Conservation (phyloP, 2,113 vertebrate genomes). For the Polypterus senegalus region DNA sequence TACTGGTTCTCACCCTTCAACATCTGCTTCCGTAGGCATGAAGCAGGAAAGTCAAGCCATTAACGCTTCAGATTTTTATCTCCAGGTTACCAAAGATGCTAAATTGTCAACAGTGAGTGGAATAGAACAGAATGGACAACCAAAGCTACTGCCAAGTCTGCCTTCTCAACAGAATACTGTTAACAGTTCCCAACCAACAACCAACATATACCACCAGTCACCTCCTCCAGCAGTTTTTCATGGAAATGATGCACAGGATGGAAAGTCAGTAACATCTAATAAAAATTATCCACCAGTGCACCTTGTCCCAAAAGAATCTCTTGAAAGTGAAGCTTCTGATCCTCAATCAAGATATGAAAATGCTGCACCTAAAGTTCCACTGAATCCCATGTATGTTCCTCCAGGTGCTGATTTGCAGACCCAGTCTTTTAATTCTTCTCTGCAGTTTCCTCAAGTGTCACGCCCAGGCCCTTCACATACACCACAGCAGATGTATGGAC, state of each 20-base stretch:
- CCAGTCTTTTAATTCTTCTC: conserved; percentile 15
- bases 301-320: conserved; percentile 18
- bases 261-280: conserved; percentile 15
- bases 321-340: conserved; percentile 19
- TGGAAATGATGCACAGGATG: conserved; percentile 28
- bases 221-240: conserved; percentile 21
- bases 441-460: conserved; percentile 34
- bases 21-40: conserved; percentile 15
- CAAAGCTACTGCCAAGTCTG: conserved; percentile 23
- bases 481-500: conserved; percentile 52
- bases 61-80: conserved; percentile 68
- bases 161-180: conserved; percentile 16
- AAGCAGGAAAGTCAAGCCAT: conserved; percentile 22
- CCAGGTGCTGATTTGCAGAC: conserved; percentile 14
- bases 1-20: conserved; percentile 34
- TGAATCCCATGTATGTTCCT: neutral
- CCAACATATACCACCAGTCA: conserved; percentile 23
- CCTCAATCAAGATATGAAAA: conserved; percentile 18
- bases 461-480: conserved; percentile 52
- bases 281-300: conserved; percentile 26
- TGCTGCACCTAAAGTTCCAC: conserved; percentile 27
- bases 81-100: conserved; percentile 78
- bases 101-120: conserved; percentile 43
- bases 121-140: conserved; percentile 25
- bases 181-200: conserved; percentile 13